phyloP scores from a whole-genome alignment of 2,113 vertebrate species.

The Suncus etruscus region DNA sequence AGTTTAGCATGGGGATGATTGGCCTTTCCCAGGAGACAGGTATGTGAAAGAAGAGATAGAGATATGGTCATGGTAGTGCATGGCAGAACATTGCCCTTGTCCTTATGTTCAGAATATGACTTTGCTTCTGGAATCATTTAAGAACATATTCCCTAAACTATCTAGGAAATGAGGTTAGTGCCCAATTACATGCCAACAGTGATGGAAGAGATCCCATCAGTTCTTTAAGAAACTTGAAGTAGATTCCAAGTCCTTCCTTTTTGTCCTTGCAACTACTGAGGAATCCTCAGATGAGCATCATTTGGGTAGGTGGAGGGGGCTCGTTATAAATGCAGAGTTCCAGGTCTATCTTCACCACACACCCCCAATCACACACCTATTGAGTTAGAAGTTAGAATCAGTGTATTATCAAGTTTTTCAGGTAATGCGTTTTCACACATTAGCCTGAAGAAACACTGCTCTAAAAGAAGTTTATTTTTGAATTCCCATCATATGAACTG shows the following conservation, averaged over 20 bases:
- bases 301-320: background rate
- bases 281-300: background rate
- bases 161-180: background rate
- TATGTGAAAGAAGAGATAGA: background rate
- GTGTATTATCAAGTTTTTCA: background rate
- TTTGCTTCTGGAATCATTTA: slow-evolving; percentile 14
- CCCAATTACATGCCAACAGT: too few relatives aligned
- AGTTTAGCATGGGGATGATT: background rate
- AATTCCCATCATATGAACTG: background rate
- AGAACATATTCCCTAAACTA: background rate
- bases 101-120: background rate
- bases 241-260: background rate
- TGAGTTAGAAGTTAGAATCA: background rate
- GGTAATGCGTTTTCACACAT: background rate
- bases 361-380: background rate
- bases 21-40: background rate
- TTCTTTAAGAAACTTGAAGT: background rate
- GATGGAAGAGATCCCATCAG: background rate
- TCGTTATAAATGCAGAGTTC: background rate
- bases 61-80: background rate
- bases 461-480: background rate
- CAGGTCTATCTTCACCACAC: background rate
- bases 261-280: background rate
- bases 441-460: background rate
- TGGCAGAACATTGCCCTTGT: background rate